Conservation (phyloP, 2,797 vertebrate species). For the Fundulus diaphanus region DNA sequence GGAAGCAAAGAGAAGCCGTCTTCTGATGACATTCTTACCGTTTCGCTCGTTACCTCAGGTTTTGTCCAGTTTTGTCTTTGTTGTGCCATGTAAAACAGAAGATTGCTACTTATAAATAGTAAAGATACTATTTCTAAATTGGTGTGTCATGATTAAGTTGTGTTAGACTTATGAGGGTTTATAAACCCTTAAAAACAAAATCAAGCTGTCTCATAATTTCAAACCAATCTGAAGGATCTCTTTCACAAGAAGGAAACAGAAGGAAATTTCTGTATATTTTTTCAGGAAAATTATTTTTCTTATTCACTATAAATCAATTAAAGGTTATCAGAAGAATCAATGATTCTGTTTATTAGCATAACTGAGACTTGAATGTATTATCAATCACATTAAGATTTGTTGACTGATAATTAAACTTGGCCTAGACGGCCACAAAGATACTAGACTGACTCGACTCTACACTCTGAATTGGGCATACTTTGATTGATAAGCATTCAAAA, state of each 20-base stretch:
- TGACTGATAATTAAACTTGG: neutral
- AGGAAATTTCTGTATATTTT: neutral
- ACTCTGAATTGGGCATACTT: neutral
- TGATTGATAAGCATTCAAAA: neutral
- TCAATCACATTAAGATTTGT: neutral
- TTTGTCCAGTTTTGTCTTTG: slow-evolving; percentile 15
- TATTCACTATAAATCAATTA: neutral
- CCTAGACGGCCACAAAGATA: neutral
- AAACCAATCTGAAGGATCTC: neutral
- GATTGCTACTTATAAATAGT: neutral
- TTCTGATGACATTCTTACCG: neutral
- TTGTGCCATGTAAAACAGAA: slow-evolving; percentile 1
- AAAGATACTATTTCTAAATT: neutral
- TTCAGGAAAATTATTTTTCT: neutral
- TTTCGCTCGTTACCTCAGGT: slow-evolving; percentile 23
- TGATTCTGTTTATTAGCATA: neutral
- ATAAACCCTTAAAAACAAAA: neutral
- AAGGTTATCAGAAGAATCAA: neutral
- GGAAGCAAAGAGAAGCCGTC: neutral
- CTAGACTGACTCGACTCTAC: neutral
- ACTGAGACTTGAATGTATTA: neutral
- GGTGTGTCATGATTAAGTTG: neutral
- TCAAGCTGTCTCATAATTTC: neutral
- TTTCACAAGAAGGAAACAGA: neutral
- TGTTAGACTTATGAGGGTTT: neutral